These are phyloP conservation scores for Anas bernieri DNA, from an alignment of 2,797 vertebrate species.

Conservation along the genomic window DNA sequence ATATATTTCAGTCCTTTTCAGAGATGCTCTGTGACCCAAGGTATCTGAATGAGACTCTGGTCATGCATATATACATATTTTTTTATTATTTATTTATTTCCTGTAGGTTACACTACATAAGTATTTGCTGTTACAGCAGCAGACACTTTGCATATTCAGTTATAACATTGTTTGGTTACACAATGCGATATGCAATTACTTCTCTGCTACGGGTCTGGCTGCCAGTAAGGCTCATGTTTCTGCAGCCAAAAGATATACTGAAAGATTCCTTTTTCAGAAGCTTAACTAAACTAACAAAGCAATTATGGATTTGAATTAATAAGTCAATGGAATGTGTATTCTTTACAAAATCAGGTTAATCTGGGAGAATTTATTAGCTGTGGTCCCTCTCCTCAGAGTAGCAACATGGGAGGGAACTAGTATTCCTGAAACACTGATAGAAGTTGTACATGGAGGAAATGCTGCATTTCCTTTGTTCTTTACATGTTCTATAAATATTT, in stretches of 20 bases:
- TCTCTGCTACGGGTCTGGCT: not conserved
- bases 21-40: not conserved
- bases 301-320: not conserved
- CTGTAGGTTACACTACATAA: not conserved
- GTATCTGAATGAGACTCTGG: not conserved
- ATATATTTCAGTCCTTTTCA: not conserved
- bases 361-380: not conserved
- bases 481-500: constrained; percentile 77
- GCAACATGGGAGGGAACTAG: not conserved
- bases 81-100: no score
- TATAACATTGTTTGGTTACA: not conserved
- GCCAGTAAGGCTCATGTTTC: not conserved
- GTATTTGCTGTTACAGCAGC: not conserved
- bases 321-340: not conserved
- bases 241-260: not conserved
- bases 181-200: not conserved
- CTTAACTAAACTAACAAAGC: not conserved
- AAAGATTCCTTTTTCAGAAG: not conserved
- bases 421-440: constrained; percentile 26
- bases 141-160: not conserved
- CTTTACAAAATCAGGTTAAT: not conserved
- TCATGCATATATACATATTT: not conserved
- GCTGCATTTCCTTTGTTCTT: constrained; percentile 77
- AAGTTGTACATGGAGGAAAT: constrained; percentile 59
- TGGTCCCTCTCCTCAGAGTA: not conserved